Percentiles rank a stretch among this genome's conserved stretches.
Evolutionary conservation across 2,797 vertebrate genomes (phyloP).

Genomic region (Diglossa cyanea): DNA sequence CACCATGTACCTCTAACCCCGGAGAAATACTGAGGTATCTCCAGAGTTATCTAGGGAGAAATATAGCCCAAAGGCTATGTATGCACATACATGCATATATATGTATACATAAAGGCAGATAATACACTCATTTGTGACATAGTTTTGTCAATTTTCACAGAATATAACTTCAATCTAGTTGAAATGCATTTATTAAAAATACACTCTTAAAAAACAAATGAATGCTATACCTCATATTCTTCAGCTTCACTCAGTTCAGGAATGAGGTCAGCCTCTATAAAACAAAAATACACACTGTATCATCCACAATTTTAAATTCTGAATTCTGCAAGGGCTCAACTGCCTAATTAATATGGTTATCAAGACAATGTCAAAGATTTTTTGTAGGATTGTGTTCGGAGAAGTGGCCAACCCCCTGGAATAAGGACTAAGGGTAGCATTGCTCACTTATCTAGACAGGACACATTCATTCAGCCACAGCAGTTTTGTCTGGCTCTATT

Average conservation of each 20-base stretch:
- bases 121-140: not conserved
- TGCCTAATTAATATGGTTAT: not conserved
- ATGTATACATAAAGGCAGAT: not conserved
- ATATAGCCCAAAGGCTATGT: not conserved
- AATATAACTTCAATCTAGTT: not conserved
- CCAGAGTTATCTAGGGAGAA: not conserved
- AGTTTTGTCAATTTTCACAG: not conserved
- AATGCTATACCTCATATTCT: constrained; percentile 79
- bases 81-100: not conserved
- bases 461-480: not conserved
- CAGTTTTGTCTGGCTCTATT: not conserved
- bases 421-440: not conserved
- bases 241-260: constrained; percentile 81
- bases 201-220: constrained; percentile 22
- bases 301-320: constrained; percentile 41
- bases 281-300: constrained; percentile 64
- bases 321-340: not conserved
- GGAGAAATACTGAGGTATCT: not conserved
- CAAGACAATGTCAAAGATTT: not conserved
- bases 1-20: not conserved
- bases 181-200: not conserved
- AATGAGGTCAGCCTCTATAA: constrained; percentile 83
- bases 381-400: not conserved
- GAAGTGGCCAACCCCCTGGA: not conserved
- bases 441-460: not conserved